These are phyloP conservation scores for Setipinna tenuifilis DNA, from an alignment of 2,797 vertebrate species.

Conservation along the genomic window DNA sequence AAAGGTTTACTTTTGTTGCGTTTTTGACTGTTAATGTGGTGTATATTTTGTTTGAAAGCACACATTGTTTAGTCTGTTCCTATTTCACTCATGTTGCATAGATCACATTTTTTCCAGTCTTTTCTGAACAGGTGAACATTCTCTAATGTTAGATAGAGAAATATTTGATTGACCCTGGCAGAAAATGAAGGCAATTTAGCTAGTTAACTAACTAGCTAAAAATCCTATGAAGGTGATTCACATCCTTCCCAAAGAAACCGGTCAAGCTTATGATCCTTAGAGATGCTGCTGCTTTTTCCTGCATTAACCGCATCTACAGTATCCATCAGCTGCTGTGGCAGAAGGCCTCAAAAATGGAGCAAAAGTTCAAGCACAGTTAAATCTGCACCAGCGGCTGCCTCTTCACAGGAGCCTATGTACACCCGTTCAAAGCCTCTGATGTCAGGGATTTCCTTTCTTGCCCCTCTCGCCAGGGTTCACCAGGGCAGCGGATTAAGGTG, in stretches of 20 bases:
- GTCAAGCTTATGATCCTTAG: not conserved
- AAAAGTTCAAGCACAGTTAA: slow-evolving; percentile 8
- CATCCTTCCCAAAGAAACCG: not conserved
- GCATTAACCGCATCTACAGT: not conserved
- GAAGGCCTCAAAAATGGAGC: not conserved
- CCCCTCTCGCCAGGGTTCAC: not conserved
- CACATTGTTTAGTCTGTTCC: not conserved
- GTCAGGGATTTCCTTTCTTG: slow-evolving; percentile 17
- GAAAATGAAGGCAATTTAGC: no score
- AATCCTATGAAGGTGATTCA: not conserved
- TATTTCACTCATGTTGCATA: not conserved
- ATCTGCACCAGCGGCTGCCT: not conserved
- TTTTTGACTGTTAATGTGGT: slow-evolving; percentile 54
- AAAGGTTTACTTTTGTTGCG: slow-evolving; percentile 87
- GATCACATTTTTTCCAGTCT: no score
- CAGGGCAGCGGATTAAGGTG: slow-evolving; percentile 28
- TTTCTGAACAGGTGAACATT: no score
- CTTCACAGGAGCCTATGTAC: not conserved
- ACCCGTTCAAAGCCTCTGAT: not conserved
- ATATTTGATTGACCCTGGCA: no score
- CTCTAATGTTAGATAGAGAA: no score
- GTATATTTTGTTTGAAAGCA: not conserved
- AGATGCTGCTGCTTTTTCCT: not conserved
- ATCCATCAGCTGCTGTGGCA: not conserved
- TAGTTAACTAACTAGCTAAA: not conserved